Evolutionary conservation across 2,797 vertebrate species (phyloP).

Genomic region (Chelidonichthys spinosus): DNA sequence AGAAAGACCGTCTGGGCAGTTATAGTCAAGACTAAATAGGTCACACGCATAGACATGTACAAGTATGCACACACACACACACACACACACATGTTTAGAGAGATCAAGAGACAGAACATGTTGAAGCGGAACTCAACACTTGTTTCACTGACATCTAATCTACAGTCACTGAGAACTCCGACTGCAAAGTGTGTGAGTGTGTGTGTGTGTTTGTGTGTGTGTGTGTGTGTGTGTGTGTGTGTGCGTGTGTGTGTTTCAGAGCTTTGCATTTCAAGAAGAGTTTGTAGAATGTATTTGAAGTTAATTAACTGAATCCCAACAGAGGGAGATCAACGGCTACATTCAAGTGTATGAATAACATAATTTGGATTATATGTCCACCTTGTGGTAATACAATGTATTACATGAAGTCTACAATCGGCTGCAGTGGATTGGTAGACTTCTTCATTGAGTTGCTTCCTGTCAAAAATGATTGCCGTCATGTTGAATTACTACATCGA

Average conservation of each 20-base stretch:
- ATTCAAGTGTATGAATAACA: neutral
- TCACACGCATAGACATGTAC: neutral
- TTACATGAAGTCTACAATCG: slow-evolving; percentile 22
- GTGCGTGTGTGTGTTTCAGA: neutral
- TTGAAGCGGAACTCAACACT: slow-evolving; percentile 52
- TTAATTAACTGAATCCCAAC: neutral
- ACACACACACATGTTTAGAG: slow-evolving; percentile 16
- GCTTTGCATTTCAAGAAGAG: slow-evolving; percentile 15
- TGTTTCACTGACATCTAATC: slow-evolving; percentile 66
- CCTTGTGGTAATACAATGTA: slow-evolving; percentile 60
- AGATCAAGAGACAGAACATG: slow-evolving; percentile 51
- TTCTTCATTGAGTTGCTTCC: neutral
- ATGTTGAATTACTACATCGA: neutral
- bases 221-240: slow-evolving; percentile 1
- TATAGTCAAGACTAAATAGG: neutral
- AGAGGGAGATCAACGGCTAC: neutral
- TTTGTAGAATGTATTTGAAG: neutral
- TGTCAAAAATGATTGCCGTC: neutral
- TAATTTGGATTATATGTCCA: slow-evolving; percentile 41
- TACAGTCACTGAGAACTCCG: slow-evolving; percentile 34
- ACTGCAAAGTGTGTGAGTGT: slow-evolving; percentile 6
- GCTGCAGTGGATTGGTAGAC: neutral
- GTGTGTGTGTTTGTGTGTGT: neutral
- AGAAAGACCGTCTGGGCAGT: neutral
- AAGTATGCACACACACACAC: neutral